Evolutionary conservation across 35 echinoderm and acorn worm genomes (phyloP).

Genomic region (Ptychodera flava): DNA sequence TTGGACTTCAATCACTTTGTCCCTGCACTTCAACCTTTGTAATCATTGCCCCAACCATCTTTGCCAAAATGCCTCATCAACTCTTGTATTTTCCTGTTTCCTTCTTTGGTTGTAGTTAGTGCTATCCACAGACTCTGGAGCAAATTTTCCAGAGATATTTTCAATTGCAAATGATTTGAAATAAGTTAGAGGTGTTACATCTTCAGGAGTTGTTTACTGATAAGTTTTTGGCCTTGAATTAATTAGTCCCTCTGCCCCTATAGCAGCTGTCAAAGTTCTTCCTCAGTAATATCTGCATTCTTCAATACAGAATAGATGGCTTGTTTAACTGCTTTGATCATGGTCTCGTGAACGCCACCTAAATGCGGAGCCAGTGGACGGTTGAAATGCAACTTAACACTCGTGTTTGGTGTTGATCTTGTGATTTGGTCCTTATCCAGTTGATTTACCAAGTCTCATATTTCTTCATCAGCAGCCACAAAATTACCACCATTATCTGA

Average conservation of each 20-base stretch:
- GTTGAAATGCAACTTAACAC: slow-evolving; percentile 21
- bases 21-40: slow-evolving; percentile 20
- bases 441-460: slow-evolving; percentile 16
- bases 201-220: neutral
- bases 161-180: too few relatives aligned
- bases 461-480: slow-evolving; percentile 24
- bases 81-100: slow-evolving; percentile 16
- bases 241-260: slow-evolving; percentile 9
- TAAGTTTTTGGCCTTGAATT: slow-evolving; percentile 28
- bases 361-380: slow-evolving; percentile 8
- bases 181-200: slow-evolving; percentile 27
- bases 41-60: slow-evolving; percentile 31
- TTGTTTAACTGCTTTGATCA: slow-evolving; percentile 27
- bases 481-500: slow-evolving; percentile 45
- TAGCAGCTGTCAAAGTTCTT: slow-evolving; percentile 17
- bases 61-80: slow-evolving; percentile 16
- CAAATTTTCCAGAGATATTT: slow-evolving; percentile 18
- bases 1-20: slow-evolving; percentile 15
- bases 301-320: slow-evolving; percentile 5
- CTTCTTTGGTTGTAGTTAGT: neutral
- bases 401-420: slow-evolving; percentile 11
- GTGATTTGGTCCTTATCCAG: slow-evolving; percentile 16
- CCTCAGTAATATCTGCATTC: slow-evolving; percentile 39
- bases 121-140: slow-evolving; percentile 10
- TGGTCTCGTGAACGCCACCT: slow-evolving; percentile 34